Evolutionary conservation across 2,797 vertebrate species (phyloP).

Genomic region (Trachurus trachurus): DNA sequence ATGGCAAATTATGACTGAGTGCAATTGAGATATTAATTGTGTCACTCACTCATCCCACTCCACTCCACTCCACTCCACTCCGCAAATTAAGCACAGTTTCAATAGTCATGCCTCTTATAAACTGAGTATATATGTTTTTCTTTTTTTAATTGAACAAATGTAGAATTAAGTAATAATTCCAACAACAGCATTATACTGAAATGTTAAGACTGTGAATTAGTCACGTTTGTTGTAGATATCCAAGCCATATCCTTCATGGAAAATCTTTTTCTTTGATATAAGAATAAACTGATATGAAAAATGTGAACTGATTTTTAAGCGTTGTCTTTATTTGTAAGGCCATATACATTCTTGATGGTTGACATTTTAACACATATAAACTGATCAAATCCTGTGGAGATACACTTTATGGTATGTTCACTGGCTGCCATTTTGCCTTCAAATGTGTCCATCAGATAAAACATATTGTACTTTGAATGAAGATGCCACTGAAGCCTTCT

Average conservation of each 20-base stretch:
- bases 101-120: neutral
- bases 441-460: neutral
- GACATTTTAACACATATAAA: neutral
- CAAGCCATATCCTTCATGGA: too few relatives aligned
- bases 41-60: slow-evolving; percentile 9
- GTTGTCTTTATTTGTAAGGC: neutral
- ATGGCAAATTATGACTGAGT: slow-evolving; percentile 64
- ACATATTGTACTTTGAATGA: neutral
- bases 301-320: too few relatives aligned
- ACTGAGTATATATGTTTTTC: neutral
- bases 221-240: too few relatives aligned
- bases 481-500: neutral
- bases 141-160: neutral
- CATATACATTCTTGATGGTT: neutral
- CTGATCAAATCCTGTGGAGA: neutral
- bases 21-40: slow-evolving; percentile 67
- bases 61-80: neutral
- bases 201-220: too few relatives aligned
- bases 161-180: too few relatives aligned
- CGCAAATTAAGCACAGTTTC: neutral
- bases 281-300: too few relatives aligned
- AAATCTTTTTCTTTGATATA: neutral
- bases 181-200: too few relatives aligned
- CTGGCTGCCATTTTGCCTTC: neutral
- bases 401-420: neutral